These are phyloP conservation scores for Gnathonemus echidnorhynchus DNA, from an alignment of 2,113 vertebrate genomes.

Conservation along the genomic window DNA sequence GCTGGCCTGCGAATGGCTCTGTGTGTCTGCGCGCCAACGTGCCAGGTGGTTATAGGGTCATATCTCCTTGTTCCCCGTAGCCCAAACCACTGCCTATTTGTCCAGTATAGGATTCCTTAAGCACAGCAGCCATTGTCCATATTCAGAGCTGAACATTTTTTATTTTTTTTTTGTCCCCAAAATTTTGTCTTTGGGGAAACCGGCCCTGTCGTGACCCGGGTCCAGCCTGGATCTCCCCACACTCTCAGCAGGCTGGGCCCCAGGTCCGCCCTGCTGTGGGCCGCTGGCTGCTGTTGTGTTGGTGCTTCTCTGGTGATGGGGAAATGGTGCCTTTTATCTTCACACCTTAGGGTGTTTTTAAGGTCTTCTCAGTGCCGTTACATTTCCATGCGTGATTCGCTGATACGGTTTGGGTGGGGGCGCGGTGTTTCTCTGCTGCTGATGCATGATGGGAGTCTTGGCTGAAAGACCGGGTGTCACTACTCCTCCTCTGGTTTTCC, in stretches of 20 bases:
- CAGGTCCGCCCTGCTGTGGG: no score
- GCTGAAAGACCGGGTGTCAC: neutral
- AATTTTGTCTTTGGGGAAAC: neutral
- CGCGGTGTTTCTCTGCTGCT: neutral
- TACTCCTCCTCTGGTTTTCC: neutral
- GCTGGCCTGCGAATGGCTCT: neutral
- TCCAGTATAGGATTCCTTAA: neutral
- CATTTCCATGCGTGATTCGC: neutral
- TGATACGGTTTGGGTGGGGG: neutral
- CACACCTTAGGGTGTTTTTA: neutral
- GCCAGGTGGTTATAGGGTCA: neutral
- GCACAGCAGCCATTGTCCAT: neutral
- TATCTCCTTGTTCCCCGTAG: neutral
- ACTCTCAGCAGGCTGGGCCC: no score
- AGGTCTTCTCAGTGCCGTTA: neutral
- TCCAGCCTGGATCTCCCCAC: no score
- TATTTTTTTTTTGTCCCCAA: no score
- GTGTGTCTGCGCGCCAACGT: neutral
- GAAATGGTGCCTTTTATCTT: neutral
- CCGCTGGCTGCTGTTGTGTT: no score
- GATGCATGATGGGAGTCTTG: neutral
- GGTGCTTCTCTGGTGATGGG: neutral
- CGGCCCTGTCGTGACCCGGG: no score
- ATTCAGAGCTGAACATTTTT: neutral
- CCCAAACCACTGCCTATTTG: neutral